phyloP scores from a whole-genome alignment of 1,140 invertebrate species.

The Coptotermes formosanus region DNA sequence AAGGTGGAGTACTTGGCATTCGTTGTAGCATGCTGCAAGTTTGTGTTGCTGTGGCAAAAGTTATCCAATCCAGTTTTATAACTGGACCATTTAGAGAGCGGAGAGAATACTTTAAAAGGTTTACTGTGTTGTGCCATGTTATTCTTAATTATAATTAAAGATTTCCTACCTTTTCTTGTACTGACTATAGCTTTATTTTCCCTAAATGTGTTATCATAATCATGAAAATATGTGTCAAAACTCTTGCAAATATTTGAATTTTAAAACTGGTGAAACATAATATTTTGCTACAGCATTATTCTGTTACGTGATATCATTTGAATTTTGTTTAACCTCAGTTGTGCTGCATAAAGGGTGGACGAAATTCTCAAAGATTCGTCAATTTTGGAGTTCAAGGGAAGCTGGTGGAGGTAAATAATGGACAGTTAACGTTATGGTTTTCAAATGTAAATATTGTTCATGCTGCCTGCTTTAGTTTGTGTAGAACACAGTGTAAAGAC shows the following conservation, averaged over 20 bases:
- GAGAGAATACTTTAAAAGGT: too few species aligned
- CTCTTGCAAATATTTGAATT: background rate
- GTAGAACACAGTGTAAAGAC: too few species aligned
- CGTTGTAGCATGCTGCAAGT: slow-evolving; percentile 33
- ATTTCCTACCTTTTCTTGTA: too few species aligned
- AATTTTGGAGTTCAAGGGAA: slow-evolving; percentile 54
- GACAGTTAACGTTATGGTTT: background rate
- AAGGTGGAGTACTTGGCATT: slow-evolving; percentile 17
- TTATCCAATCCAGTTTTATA: slow-evolving; percentile 37
- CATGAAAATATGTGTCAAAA: too few species aligned
- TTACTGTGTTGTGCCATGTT: too few species aligned
- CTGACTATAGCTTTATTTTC: too few species aligned
- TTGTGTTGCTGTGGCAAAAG: slow-evolving; percentile 49
- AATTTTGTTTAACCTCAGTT: slow-evolving; percentile 39
- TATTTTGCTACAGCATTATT: slow-evolving; percentile 23
- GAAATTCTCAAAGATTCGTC: slow-evolving; percentile 52
- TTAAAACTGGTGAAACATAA: slow-evolving; percentile 35
- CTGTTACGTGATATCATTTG: background rate
- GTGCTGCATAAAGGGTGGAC: slow-evolving; percentile 52
- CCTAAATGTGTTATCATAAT: too few species aligned
- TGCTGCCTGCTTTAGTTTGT: too few species aligned
- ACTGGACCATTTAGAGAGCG: too few species aligned
- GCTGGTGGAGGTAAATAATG: slow-evolving; percentile 32
- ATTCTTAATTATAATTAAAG: too few species aligned
- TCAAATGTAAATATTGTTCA: background rate